Conservation (phyloP, 35 echinoderm and acorn worm genomes). For the Acanthaster planci region DNA sequence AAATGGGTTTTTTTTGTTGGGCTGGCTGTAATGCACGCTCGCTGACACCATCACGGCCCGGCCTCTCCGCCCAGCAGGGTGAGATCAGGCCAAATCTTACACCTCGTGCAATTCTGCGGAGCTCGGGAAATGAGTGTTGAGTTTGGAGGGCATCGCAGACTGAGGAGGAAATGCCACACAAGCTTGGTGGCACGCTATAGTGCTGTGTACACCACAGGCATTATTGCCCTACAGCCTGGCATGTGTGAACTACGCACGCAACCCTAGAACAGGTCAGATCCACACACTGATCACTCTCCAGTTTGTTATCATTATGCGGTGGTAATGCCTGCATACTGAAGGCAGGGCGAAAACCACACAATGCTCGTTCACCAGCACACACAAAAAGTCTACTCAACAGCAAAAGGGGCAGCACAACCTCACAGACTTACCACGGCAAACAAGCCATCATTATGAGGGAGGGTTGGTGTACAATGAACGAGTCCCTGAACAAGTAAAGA, state of each 20-base stretch:
- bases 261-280: background rate
- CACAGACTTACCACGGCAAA: too few species aligned
- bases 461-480: too few species aligned
- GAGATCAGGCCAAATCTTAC: slow-evolving; percentile 5
- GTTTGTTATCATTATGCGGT: too few species aligned
- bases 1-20: background rate
- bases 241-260: background rate
- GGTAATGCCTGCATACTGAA: background rate
- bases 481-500: too few species aligned
- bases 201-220: slow-evolving; percentile 22
- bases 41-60: too few species aligned
- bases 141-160: background rate
- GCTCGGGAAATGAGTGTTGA: slow-evolving; percentile 28
- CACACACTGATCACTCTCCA: too few species aligned
- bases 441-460: too few species aligned
- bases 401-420: too few species aligned
- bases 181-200: background rate
- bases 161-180: background rate
- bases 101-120: background rate
- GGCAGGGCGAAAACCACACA: background rate
- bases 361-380: background rate
- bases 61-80: background rate
- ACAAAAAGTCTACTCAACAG: too few species aligned
- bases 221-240: background rate
- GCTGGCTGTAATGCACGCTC: background rate